A percentile compares a stretch with the other conserved stretches of the same genome.
Conservation (phyloP, 2,888 invertebrate genomes). For the Trypoxylon attenuatum region DNA sequence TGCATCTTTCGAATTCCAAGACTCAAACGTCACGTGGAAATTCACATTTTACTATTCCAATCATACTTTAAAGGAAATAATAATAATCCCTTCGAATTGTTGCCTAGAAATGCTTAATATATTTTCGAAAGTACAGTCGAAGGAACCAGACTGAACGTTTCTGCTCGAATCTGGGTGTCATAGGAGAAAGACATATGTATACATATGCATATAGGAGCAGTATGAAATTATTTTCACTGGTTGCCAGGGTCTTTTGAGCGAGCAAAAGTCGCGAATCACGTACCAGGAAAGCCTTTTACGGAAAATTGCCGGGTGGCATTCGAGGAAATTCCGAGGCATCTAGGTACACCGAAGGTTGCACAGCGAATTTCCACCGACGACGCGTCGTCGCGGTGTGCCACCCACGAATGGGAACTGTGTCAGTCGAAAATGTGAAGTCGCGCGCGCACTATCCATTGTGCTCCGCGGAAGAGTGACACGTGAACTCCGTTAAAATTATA, state of each 20-base stretch:
- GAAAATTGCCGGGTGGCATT: neutral
- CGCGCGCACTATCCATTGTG: neutral
- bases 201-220: no score
- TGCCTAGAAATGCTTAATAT: no score
- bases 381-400: neutral
- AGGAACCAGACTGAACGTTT: no score
- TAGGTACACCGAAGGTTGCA: neutral
- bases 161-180: no score
- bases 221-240: no score
- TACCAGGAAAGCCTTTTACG: neutral
- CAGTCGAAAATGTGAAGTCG: neutral
- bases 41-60: neutral
- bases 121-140: no score
- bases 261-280: neutral
- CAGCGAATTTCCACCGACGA: neutral
- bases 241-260: no score
- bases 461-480: neutral
- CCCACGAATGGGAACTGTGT: neutral
- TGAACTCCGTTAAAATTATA: neutral
- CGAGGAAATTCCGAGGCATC: neutral
- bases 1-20: slow-evolving; percentile 35
- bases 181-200: no score
- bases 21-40: slow-evolving; percentile 5
- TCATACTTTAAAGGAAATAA: neutral
- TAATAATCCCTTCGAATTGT: no score